Evolutionary conservation across 1,140 invertebrate genomes (phyloP).

Genomic region (Polyergus mexicanus): DNA sequence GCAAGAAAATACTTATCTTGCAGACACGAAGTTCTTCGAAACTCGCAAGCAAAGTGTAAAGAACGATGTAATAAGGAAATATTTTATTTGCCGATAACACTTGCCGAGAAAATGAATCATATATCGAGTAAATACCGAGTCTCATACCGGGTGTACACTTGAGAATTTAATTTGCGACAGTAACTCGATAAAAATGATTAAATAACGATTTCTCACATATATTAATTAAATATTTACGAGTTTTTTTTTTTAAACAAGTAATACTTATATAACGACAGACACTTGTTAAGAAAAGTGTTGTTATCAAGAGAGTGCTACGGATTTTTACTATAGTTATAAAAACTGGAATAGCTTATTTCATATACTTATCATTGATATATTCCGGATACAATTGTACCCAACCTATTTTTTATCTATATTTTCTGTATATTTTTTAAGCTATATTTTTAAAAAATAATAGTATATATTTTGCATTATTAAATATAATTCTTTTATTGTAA

Average conservation of each 20-base stretch:
- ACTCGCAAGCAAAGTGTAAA: conserved; percentile 21
- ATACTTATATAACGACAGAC: too few species aligned
- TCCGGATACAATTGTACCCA: neutral
- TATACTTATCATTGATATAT: neutral
- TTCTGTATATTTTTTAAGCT: neutral
- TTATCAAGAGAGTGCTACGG: neutral
- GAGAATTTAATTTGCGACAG: conserved; percentile 19
- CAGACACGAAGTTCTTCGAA: neutral
- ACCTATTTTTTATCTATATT: neutral
- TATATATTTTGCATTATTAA: neutral
- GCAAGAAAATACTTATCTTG: neutral
- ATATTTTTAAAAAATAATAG: neutral
- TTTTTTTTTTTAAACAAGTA: too few species aligned
- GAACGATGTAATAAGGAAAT: conserved; percentile 10
- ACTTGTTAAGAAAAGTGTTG: too few species aligned
- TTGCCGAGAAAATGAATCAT: conserved; percentile 16
- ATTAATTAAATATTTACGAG: too few species aligned
- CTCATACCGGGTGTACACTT: conserved; percentile 43
- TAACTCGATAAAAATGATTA: neutral
- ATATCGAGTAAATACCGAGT: conserved; percentile 7
- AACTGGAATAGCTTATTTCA: neutral
- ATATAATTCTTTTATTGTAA: neutral
- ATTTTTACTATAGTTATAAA: neutral
- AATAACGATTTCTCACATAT: neutral
- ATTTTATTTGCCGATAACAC: conserved; percentile 9